A percentile compares a stretch with the other conserved stretches of the same genome.
phyloP scores from a whole-genome alignment of 1,140 invertebrate species.

The Berghia stephanieae region DNA sequence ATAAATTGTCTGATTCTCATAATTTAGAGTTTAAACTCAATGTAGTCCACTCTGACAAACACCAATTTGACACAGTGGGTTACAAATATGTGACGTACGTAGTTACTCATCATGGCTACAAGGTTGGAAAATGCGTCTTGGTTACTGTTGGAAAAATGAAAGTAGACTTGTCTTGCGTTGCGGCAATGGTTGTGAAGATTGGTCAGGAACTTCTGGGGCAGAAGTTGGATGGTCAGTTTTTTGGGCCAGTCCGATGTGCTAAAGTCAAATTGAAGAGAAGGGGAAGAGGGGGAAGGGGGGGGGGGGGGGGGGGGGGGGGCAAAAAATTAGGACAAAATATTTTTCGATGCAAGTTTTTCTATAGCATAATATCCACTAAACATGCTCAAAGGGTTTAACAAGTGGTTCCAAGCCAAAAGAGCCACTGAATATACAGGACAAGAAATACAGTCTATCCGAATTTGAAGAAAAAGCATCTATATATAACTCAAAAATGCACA shows the following conservation, averaged over 20 bases:
- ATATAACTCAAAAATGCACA: background rate
- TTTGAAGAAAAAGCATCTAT: background rate
- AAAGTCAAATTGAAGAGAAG: constrained; percentile 66
- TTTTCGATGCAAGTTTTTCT: too few species aligned
- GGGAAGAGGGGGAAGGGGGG: too few species aligned
- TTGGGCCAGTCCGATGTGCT: constrained; percentile 92
- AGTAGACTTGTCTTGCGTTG: constrained; percentile 86
- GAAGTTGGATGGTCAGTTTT: constrained; percentile 90
- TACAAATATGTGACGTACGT: constrained; percentile 88
- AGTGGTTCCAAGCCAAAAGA: too few species aligned
- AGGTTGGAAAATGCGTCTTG: constrained; percentile 75
- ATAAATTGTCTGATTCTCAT: background rate
- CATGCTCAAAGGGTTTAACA: too few species aligned
- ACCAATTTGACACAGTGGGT: constrained; percentile 71
- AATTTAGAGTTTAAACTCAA: background rate
- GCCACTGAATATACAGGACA: too few species aligned
- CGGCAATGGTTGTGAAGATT: constrained; percentile 56
- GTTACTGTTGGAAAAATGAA: constrained; percentile 74
- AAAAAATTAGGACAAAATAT: too few species aligned
- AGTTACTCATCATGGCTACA: constrained; percentile 82
- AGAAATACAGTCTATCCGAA: too few species aligned
- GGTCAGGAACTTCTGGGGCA: constrained; percentile 85
- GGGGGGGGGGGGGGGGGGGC: too few species aligned
- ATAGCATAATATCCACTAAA: too few species aligned
- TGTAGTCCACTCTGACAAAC: background rate